phyloP scores from a whole-genome alignment of 2,888 invertebrate genomes.

The Epinotia bilunana region DNA sequence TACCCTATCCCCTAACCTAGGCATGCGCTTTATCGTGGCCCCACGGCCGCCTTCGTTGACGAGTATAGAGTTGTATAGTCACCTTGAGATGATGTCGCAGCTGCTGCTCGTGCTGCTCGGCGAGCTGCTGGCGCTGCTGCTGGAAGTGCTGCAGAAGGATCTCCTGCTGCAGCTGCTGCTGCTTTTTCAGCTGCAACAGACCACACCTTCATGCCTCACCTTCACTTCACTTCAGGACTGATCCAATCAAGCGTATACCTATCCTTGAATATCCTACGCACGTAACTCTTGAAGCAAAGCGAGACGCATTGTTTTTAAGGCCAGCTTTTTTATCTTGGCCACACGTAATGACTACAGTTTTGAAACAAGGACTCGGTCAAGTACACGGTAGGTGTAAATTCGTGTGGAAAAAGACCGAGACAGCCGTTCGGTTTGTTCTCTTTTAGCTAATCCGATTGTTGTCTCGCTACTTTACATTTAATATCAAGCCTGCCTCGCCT shows the following conservation, averaged over 20 bases:
- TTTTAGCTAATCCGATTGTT: neutral
- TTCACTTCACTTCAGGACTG: neutral
- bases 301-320: neutral
- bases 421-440: neutral
- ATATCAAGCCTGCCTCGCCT: neutral
- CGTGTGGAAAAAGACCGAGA: neutral
- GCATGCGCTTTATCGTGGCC: neutral
- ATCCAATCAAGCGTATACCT: neutral
- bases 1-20: neutral
- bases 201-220: conserved; percentile 29
- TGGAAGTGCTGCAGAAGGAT: conserved; percentile 96
- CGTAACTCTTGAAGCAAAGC: neutral
- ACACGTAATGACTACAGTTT: neutral
- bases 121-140: conserved; percentile 95
- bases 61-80: conserved; percentile 51
- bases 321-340: neutral
- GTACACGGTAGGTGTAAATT: too few relatives aligned
- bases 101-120: conserved; percentile 95
- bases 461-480: neutral
- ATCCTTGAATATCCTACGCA: neutral
- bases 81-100: conserved; percentile 95
- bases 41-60: too few relatives aligned
- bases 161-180: conserved; percentile 96
- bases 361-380: neutral
- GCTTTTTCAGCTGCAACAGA: conserved; percentile 93